A percentile compares a stretch with the other conserved stretches of the same genome.
phyloP scores from a whole-genome alignment of 2,888 invertebrate species.

The Alviniconcha strummeri region DNA sequence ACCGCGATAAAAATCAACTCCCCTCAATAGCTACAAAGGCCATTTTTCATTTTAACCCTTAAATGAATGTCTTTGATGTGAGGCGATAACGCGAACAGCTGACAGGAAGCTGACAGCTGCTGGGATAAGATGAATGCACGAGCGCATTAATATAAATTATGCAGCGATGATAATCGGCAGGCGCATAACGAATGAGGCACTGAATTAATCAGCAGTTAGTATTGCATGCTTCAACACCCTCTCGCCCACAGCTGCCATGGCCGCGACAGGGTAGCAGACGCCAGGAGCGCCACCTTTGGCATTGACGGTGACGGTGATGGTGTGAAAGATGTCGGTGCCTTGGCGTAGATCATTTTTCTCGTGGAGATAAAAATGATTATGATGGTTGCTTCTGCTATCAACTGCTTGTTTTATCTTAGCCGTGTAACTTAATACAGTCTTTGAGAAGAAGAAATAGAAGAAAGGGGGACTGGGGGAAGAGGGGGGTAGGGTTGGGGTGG shows the following conservation, averaged over 20 bases:
- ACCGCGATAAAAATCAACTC: slow-evolving; percentile 24
- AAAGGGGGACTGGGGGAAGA: neutral
- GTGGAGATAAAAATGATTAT: too few species aligned
- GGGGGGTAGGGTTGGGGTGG: neutral
- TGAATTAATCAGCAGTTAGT: slow-evolving; percentile 30
- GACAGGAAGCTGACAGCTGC: slow-evolving; percentile 30
- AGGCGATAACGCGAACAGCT: slow-evolving; percentile 17
- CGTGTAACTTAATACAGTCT: too few species aligned
- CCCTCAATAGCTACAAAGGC: slow-evolving; percentile 27
- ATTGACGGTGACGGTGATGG: too few species aligned
- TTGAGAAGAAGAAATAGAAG: too few species aligned
- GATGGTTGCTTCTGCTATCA: too few species aligned
- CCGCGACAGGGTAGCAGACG: neutral
- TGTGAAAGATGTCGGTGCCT: too few species aligned
- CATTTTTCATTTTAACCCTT: slow-evolving; percentile 29
- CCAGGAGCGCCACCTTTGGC: too few species aligned
- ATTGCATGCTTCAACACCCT: slow-evolving; percentile 10
- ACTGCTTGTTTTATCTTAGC: too few species aligned
- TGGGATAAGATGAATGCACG: slow-evolving; percentile 26
- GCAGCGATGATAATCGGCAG: slow-evolving; percentile 30
- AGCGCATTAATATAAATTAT: slow-evolving; percentile 35
- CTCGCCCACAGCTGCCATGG: neutral
- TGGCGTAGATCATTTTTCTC: too few species aligned
- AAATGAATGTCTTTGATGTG: slow-evolving; percentile 30
- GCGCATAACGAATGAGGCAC: slow-evolving; percentile 30